Evolutionary conservation across 2,113 vertebrate genomes (phyloP).

Genomic region (Cervus canadensis): DNA sequence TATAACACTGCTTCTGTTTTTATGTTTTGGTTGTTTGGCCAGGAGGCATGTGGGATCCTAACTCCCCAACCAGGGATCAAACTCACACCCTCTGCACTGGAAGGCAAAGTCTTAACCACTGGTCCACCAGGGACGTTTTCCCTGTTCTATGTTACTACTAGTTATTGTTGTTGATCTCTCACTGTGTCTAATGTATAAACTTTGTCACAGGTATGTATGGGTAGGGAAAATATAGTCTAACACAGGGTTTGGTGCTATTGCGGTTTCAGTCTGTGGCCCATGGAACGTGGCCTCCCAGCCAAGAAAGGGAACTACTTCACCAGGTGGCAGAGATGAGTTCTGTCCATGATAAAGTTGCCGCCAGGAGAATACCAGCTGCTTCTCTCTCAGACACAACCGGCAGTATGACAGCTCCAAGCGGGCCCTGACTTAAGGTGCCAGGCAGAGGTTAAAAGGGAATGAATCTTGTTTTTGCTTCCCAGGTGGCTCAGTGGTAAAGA

Average conservation of each 20-base stretch:
- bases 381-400: accelerated
- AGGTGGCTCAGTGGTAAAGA: background rate
- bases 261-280: background rate
- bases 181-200: background rate
- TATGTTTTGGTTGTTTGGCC: background rate
- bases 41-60: background rate
- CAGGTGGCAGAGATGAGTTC: background rate
- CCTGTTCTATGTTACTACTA: background rate
- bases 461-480: background rate
- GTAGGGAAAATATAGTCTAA: background rate
- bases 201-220: background rate
- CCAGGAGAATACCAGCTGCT: accelerated
- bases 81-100: background rate
- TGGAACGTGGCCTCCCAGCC: background rate
- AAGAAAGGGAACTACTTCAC: background rate
- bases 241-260: background rate
- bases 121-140: background rate
- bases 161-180: background rate
- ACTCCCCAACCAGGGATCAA: background rate
- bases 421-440: accelerated
- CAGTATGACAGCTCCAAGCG: background rate
- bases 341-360: accelerated
- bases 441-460: background rate
- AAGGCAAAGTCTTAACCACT: background rate
- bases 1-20: background rate